Evolutionary conservation across 2,888 invertebrate species (phyloP), one percentile per base, ranked within the genome.

Genomic region (Stenichneumon culpator): DNA sequence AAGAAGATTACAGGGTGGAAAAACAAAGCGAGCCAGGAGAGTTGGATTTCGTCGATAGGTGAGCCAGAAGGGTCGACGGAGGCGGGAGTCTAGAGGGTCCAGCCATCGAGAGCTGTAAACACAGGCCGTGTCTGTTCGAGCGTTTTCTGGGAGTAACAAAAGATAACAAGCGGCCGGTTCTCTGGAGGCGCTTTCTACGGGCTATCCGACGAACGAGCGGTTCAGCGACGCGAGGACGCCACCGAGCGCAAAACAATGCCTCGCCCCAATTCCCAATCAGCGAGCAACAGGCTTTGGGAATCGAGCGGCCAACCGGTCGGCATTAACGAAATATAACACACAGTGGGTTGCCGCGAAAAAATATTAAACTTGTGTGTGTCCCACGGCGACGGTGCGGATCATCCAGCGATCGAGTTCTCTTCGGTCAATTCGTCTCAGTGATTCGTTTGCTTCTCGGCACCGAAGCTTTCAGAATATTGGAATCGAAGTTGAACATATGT

Each of bases 181-280:
- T 22, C 70, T 19, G 72, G 2, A 50, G 52, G 67, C 0, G 14
- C 14, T 19, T 65, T 7, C 39, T 14, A 57, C 47, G 44, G n/a
- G 47, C 22, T 39, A 50, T 63, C 54, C 25, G 47, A 72, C 72
- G 54, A 75, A 82, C 54, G 74, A 16, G 25, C 74, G 82, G 82
- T 84, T 79, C 69, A 88, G 54, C 84, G 84, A 73, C 79, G 88
- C 86, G 82, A 80, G 82, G 70, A 70, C 82, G 36, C 83, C 84
- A 77, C 83, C 80, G 83, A 85, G 86, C 84, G 86, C 84, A 82
- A 86, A 88, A 88, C 88, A 89, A 89, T 89, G 79, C 81, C 84
- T 88, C 86, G 89, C 87, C 88, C 89, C 87, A 89, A 90, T 90
- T 89, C 87, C 86, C 87, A 89, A 89, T 89, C 89, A 87, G 83